Conservation (phyloP, 2,113 vertebrate species). For the Serilophus lunatus region DNA sequence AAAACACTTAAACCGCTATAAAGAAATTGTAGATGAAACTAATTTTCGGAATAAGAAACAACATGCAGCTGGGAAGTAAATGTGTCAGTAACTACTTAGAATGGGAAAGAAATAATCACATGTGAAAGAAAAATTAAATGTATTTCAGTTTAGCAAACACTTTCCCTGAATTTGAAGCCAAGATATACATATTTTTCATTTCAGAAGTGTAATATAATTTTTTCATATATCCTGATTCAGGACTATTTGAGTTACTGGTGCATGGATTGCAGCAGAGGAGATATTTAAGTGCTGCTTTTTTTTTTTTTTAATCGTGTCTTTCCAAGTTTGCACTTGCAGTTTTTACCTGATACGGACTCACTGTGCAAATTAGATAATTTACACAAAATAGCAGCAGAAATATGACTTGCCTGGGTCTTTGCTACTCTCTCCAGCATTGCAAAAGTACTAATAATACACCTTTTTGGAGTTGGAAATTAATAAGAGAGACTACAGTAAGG, state of each 20-base stretch:
- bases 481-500: neutral
- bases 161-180: neutral
- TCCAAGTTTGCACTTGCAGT: neutral
- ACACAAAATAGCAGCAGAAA: slow-evolving; percentile 6
- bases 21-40: slow-evolving; percentile 48
- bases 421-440: neutral
- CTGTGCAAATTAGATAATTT: slow-evolving; percentile 7
- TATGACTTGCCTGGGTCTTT: neutral
- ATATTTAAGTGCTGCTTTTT: slow-evolving; percentile 20
- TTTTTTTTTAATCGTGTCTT: neutral
- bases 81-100: neutral
- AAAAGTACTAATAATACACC: neutral
- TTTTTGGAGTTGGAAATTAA: neutral
- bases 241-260: slow-evolving; percentile 6
- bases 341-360: slow-evolving; percentile 18
- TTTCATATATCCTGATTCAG: neutral
- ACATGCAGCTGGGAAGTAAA: neutral
- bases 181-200: neutral
- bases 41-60: slow-evolving; percentile 51
- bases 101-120: neutral
- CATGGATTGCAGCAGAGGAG: neutral
- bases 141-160: neutral
- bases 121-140: neutral
- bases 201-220: neutral
- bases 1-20: slow-evolving; percentile 52